Evolutionary conservation across 2,797 vertebrate genomes (phyloP).

Genomic region (Halcyon leucocephala): DNA sequence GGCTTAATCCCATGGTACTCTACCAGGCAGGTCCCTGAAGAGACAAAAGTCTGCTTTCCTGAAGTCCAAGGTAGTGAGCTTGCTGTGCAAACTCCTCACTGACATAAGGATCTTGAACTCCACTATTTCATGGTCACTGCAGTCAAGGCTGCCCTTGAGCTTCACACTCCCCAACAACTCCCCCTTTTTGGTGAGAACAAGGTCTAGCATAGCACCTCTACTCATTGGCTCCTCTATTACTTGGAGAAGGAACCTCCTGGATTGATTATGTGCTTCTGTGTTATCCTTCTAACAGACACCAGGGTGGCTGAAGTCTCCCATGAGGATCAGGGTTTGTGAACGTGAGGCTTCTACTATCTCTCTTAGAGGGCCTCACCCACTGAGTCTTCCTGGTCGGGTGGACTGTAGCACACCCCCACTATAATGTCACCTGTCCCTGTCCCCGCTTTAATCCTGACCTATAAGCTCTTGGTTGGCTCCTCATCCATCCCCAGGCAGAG

Average conservation of each 20-base stretch:
- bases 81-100: background rate
- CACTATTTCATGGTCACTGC: too few species aligned
- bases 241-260: background rate
- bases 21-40: background rate
- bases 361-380: background rate
- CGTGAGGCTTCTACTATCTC: background rate
- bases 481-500: background rate
- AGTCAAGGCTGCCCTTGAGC: background rate
- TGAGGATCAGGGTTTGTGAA: background rate
- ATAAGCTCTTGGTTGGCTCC: background rate
- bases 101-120: background rate
- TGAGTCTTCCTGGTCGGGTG: background rate
- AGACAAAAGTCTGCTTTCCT: background rate
- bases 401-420: background rate
- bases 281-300: background rate
- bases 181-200: background rate
- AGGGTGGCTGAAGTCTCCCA: background rate
- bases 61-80: background rate
- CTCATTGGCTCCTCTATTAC: background rate
- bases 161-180: background rate
- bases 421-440: background rate
- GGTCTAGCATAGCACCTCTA: background rate
- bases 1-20: background rate
- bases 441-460: background rate
- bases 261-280: background rate